Evolutionary conservation across 2,797 vertebrate species (phyloP), one percentile per base, ranked within the genome.

Genomic region (Knipowitschia caucasica): DNA sequence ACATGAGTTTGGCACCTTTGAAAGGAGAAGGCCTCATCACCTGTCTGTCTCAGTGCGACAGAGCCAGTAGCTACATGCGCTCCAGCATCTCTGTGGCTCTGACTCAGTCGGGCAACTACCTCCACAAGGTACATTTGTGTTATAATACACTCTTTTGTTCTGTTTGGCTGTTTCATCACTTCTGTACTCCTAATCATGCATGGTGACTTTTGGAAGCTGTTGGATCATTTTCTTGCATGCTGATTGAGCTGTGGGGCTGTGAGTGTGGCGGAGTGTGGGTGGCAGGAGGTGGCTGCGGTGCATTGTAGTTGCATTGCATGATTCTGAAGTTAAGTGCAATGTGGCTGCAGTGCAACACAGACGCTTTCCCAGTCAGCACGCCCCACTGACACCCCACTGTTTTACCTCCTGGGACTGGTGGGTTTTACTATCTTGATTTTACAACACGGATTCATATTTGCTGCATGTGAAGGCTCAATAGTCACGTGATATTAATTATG

Each of bases 261-360:
- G 71, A 64, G 59, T 71, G 69, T 65, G 59, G 75, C 62, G 38
- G 56, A 64, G 74, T 73, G 67, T 81, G 77, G 81, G 81, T 84
- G 82, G 70, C 68, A 80, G 91, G 88, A 82, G 91, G 90, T 91
- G 75, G 90, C 95, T 93, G 92, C 84, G 83, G 95, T 98, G 95
- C 95, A 98, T 98, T 98, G 95, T 98, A 95, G 95, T 98, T 98
- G 95, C 95, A 98, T 98, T 98, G 95, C 95, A 98, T 93, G 93
- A 93, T 91, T 85, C 84, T 86, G 81, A 80, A 73, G 75, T 80
- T 53, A 78, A 88, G 84, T 98, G 94, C 95, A 95, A 93, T 97
- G 95, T 93, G 89, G 86, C 95, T 93, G 91, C 94, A 96, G 95
- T 94, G 94, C 94, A 96, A 88, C 85, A 90, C 91, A 90, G 95